phyloP scores from a whole-genome alignment of 2,113 vertebrate species.

The Aphelocoma coerulescens region DNA sequence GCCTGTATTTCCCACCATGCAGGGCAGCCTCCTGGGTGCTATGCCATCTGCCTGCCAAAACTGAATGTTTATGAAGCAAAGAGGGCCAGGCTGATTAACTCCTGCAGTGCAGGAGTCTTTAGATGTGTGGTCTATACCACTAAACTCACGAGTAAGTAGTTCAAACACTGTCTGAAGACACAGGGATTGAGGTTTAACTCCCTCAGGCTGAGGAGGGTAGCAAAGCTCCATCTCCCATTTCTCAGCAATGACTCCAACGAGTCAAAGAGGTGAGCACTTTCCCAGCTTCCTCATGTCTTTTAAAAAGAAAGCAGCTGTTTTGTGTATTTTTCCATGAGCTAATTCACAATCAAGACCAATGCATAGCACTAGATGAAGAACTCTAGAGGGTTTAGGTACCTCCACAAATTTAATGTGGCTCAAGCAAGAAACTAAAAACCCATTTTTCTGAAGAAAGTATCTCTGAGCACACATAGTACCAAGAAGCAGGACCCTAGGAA shows the following conservation, averaged over 20 bases:
- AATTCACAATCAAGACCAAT: neutral
- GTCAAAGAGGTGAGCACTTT: neutral
- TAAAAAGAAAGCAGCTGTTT: neutral
- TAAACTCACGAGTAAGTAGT: accelerated
- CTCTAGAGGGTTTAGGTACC: neutral
- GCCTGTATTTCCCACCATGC: neutral
- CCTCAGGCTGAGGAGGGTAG: neutral
- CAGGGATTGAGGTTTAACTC: neutral
- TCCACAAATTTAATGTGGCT: neutral
- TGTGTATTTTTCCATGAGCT: neutral
- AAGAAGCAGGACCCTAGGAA: neutral
- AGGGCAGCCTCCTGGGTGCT: neutral
- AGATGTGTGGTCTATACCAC: neutral
- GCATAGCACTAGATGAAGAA: neutral
- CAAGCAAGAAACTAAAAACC: neutral
- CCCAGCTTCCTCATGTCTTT: neutral
- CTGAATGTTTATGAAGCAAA: neutral
- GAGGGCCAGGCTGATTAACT: neutral
- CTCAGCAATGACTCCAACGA: neutral
- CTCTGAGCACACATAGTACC: neutral
- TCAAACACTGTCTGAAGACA: neutral
- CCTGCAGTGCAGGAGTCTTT: neutral
- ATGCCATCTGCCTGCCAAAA: neutral
- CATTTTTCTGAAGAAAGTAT: neutral
- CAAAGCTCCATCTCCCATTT: neutral